Evolutionary conservation across 2,797 vertebrate genomes (phyloP).

Genomic region (Rhincodon typus): DNA sequence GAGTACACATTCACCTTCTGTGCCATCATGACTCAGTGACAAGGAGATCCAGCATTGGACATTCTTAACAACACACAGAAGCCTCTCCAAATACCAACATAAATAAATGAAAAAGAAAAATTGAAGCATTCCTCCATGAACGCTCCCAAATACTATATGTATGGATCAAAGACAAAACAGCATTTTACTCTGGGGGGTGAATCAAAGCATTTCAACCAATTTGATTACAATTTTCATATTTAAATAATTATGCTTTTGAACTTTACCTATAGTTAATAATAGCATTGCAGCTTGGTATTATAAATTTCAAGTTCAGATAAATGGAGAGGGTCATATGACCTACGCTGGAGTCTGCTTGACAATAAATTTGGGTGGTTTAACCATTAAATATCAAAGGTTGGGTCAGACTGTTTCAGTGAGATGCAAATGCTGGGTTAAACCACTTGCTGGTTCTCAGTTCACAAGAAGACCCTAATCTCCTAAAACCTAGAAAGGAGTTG

Average conservation of each 20-base stretch:
- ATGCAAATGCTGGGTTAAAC: background rate
- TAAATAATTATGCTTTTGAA: background rate
- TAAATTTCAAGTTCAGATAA: too few relatives aligned
- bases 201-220: background rate
- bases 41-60: background rate
- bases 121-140: background rate
- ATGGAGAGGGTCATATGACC: too few relatives aligned
- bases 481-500: too few relatives aligned
- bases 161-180: background rate
- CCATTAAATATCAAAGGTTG: too few relatives aligned
- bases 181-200: background rate
- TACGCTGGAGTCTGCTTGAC: too few relatives aligned
- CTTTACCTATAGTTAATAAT: too few relatives aligned
- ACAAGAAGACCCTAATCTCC: background rate
- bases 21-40: background rate
- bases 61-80: background rate
- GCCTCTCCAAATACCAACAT: background rate
- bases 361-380: too few relatives aligned
- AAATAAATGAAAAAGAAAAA: background rate
- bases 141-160: background rate
- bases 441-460: background rate
- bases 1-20: background rate
- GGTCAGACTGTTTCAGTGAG: background rate
- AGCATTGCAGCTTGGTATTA: too few relatives aligned
- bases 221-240: too few relatives aligned